Conservation (phyloP, 2,888 invertebrate species). For the Gandaritis pyraliata region DNA sequence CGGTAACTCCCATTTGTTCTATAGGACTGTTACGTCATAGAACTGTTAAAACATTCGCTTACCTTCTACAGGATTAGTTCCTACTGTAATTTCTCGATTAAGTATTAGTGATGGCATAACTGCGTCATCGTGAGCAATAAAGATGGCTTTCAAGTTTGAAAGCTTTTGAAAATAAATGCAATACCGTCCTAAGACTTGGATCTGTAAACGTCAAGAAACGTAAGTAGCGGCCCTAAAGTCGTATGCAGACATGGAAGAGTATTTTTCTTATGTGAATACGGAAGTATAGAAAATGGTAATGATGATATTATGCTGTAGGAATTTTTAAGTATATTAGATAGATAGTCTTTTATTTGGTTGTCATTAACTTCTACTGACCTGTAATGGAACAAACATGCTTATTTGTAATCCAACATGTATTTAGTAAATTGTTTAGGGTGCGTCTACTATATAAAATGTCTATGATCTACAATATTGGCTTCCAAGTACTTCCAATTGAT, state of each 20-base stretch:
- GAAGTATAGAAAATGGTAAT: conserved; percentile 34
- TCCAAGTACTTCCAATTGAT: conserved; percentile 14
- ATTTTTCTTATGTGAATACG: conserved; percentile 40
- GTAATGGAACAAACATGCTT: conserved; percentile 40
- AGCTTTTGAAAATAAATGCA: conserved; percentile 14
- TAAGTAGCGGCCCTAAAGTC: conserved; percentile 36
- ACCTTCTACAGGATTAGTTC: too few species aligned
- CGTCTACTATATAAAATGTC: conserved; percentile 19
- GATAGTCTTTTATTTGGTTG: conserved; percentile 29
- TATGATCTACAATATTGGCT: conserved; percentile 17
- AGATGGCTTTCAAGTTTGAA: neutral
- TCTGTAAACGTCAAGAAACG: conserved; percentile 5
- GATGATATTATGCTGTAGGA: conserved; percentile 42
- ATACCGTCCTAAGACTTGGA: conserved; percentile 13
- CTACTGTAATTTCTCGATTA: too few species aligned
- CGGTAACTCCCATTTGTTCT: too few species aligned
- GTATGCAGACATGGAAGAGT: conserved; percentile 36
- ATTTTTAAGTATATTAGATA: conserved; percentile 39
- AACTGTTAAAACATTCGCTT: neutral
- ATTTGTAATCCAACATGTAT: conserved; percentile 41
- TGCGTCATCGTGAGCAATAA: neutral
- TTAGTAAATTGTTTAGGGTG: conserved; percentile 35
- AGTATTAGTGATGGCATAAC: neutral
- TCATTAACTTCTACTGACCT: conserved; percentile 30
- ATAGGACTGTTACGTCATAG: too few species aligned